Base-by-base conservation (phyloP, 2,888 invertebrate species). In the Tenthredo scrophulariae region DNA sequence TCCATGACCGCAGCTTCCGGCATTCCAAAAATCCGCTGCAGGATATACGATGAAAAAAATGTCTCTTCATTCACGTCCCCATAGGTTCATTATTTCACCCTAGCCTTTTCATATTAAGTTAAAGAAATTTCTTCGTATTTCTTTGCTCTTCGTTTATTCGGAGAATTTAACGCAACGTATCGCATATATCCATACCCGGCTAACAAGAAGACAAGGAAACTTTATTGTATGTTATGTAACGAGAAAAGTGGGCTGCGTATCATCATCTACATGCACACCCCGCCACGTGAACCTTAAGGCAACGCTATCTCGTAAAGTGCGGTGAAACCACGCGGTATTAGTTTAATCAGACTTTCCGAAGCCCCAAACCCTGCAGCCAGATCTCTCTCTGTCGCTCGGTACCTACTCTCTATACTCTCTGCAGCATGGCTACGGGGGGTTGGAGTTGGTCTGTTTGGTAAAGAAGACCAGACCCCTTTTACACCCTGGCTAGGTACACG, bases 1-100 rank as follows among this genome's bases (percentile, higher is more conserved):
- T 91, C 91, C 90, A 89, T 90, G 91, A 89, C 90, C 88, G 90
- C 88, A 87, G 88, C 89, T 88, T 89, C 77, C 77, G 50, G 77
- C 54, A 13, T 1, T n/a, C 46, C 33, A 77, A 77, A 77, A 77
- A 77, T 77, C 33, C 50, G 33, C 67, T 18, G 18, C 33, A 4
- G 13, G 43, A 43, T 72, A 43, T 15, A 13, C 46, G 46, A 15
- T 0, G 15, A 46, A 46, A 43, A 46, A 46, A 15, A 46, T 4
- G 46, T 46, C 2, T 46, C 46, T 46, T 46, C 4, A 13, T 46
- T 46, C 46, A 13, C 46, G 46, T 43, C 10, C 0, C 43, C 10
- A 43, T 43, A 43, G 10, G 43, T 43, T 43, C 13, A 43, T 13
- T n/a, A n/a, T n/a, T n/a, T 43, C 13, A 13, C 10, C 1, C 13